Conservation (phyloP, 2,113 vertebrate genomes). For the Coryphaenoides rupestris region DNA sequence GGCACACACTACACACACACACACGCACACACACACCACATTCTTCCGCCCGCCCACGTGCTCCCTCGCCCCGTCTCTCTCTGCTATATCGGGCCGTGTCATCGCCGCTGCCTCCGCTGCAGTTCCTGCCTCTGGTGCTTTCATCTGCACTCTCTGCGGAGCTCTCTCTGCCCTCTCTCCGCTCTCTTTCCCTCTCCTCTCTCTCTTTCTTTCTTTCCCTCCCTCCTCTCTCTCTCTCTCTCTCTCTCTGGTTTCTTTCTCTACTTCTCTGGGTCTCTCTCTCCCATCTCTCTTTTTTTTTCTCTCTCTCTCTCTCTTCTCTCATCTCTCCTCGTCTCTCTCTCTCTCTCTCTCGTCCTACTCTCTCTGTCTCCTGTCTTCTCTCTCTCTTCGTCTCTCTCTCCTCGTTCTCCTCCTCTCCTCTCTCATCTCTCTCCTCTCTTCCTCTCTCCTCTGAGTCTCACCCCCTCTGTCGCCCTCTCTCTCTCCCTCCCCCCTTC, state of each 20-base stretch:
- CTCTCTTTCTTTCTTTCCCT: too few species aligned
- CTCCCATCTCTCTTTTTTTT: slow-evolving; percentile 2
- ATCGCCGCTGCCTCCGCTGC: slow-evolving; percentile 19
- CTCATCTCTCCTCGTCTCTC: neutral
- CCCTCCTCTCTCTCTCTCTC: too few species aligned
- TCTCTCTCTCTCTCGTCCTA: neutral
- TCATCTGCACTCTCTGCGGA: neutral
- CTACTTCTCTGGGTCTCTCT: neutral
- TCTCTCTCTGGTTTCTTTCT: neutral
- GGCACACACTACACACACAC: neutral
- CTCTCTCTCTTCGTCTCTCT: neutral
- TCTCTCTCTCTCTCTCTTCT: neutral
- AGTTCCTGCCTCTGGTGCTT: slow-evolving; percentile 7
- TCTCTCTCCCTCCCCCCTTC: too few species aligned
- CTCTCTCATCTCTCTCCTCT: too few species aligned
- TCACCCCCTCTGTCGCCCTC: neutral
- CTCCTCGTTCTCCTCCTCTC: neutral
- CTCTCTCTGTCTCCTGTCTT: too few species aligned
- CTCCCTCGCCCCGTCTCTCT: slow-evolving; percentile 38
- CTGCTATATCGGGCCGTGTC: slow-evolving; percentile 38
- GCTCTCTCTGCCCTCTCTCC: neutral
- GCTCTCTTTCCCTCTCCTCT: neutral
- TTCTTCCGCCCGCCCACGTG: slow-evolving; percentile 44
- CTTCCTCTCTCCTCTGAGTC: too few species aligned
- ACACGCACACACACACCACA: slow-evolving; percentile 1